Base-by-base conservation (phyloP, 2,113 vertebrate species). In the Tapirus terrestris region DNA sequence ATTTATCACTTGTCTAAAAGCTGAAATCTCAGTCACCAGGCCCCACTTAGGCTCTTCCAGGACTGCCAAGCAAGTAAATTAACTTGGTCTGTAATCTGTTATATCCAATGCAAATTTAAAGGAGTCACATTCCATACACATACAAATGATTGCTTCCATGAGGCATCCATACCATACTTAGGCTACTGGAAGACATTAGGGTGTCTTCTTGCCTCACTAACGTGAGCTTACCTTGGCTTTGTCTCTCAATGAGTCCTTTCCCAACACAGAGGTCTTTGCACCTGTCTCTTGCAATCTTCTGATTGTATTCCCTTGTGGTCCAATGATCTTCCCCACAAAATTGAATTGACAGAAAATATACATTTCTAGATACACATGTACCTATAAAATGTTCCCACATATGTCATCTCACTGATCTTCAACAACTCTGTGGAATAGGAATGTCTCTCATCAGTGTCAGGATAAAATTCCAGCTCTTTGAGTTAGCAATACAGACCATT, bases 281-380 rank as follows among this genome's bases (percentile, higher is more conserved):
- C 98, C 99, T 51, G 98, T 99, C 96, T 99, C 98, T 91, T 99
- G 98, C 17, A 99, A 97, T 65, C 98, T 99, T 95, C 99, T 99
- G 97, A 99, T 99, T 85, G 99, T 99, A 98, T 99, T 99, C 76
- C 99, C 99, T 99, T 99, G 99, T 86, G 99, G 99, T 98, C 99
- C 99, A 98, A 99, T 98, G 98, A 99, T 99, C 98, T 99, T 99
- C 67, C 99, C 99, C 95, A 99, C 99, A 73, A 99, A 99, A 98
- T 99, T 99, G 98, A 99, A 99, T 99, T 99, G 97, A 81, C 88
- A 98, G 91, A 53, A 48, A 97, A 61, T 33, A 70, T 65, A 56
- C 9, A 72, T 70, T 75, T 96, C 53, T 95, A 85, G 91, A 80
- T 60, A 80, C 3, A 77, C 17, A 43, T 56, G 20, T 36, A 77